A percentile compares a stretch with the other conserved stretches of the same genome.
Evolutionary conservation across 2,888 invertebrate genomes (phyloP).

Genomic region (Pemphredon lugubris): DNA sequence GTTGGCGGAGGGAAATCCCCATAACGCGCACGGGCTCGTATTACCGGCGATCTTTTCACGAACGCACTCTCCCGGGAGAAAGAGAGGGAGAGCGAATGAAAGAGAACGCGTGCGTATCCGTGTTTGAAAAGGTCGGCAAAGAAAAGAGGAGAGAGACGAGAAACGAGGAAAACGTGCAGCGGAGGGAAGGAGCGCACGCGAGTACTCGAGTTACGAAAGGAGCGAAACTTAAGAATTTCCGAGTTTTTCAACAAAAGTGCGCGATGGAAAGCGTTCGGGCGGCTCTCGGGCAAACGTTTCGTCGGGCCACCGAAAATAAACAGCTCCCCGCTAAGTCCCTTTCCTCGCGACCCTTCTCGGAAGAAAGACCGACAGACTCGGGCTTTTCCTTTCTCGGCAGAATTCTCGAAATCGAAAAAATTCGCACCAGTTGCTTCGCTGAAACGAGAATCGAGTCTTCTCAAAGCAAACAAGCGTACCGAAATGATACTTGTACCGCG

Average conservation of each 20-base stretch:
- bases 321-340: conserved; percentile 36
- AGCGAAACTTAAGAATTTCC: conserved; percentile 17
- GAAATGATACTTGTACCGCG: too few relatives aligned
- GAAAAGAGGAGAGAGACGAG: conserved; percentile 40
- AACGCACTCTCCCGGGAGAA: background rate
- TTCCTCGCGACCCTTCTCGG: conserved; percentile 40
- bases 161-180: conserved; percentile 29
- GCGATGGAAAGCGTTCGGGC: background rate
- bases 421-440: conserved; percentile 17
- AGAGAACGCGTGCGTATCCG: conserved; percentile 21
- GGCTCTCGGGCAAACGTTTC: conserved; percentile 26
- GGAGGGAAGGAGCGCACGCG: background rate
- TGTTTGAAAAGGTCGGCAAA: conserved; percentile 27
- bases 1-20: conserved; percentile 50
- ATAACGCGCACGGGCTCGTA: conserved; percentile 56
- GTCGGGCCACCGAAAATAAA: conserved; percentile 53
- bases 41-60: conserved; percentile 51
- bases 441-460: conserved; percentile 2
- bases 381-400: conserved; percentile 42
- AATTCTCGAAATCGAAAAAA: conserved; percentile 26
- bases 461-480: background rate
- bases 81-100: too few relatives aligned
- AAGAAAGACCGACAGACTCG: conserved; percentile 18
- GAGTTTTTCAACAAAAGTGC: conserved; percentile 36
- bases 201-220: conserved; percentile 58